These are phyloP conservation scores for Plutomurus gul DNA, from an alignment of 1,140 invertebrate genomes.

Conservation along the genomic window DNA sequence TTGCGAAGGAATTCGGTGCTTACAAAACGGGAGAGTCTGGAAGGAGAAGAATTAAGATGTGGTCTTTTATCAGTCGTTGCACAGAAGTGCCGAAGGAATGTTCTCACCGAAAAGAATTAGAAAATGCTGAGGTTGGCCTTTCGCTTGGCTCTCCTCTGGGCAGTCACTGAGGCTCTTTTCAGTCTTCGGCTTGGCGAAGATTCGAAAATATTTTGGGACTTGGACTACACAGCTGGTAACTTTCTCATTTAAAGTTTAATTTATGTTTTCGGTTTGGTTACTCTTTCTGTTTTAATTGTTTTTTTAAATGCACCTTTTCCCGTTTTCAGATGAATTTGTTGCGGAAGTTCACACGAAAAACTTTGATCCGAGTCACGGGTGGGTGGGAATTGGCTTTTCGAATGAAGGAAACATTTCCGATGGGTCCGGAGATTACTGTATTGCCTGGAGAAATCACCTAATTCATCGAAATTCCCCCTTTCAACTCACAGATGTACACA, in stretches of 20 bases:
- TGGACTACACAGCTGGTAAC: constrained; percentile 46
- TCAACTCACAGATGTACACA: constrained; percentile 46
- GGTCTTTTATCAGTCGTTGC: background rate
- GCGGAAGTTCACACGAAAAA: constrained; percentile 49
- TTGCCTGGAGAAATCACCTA: constrained; percentile 46
- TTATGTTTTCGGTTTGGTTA: background rate
- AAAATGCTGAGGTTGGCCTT: constrained; percentile 43
- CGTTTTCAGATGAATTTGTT: constrained; percentile 43
- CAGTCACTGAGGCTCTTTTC: constrained; percentile 45
- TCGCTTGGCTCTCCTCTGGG: constrained; percentile 47
- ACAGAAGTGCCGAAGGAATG: constrained; percentile 20
- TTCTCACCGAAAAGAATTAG: background rate
- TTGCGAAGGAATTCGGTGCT: too few species aligned
- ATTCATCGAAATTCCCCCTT: background rate
- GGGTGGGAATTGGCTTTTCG: constrained; percentile 52
- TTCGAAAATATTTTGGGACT: constrained; percentile 42
- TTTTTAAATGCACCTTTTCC: background rate
- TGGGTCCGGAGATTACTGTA: constrained; percentile 50
- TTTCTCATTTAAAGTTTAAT: background rate
- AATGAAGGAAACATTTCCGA: constrained; percentile 49
- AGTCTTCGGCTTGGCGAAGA: constrained; percentile 42
- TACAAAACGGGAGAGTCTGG: too few species aligned
- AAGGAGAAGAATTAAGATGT: too few species aligned
- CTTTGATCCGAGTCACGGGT: constrained; percentile 40
- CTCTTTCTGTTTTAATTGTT: background rate